Base-by-base conservation (phyloP, 2,113 vertebrate species). In the Eolophus roseicapilla region DNA sequence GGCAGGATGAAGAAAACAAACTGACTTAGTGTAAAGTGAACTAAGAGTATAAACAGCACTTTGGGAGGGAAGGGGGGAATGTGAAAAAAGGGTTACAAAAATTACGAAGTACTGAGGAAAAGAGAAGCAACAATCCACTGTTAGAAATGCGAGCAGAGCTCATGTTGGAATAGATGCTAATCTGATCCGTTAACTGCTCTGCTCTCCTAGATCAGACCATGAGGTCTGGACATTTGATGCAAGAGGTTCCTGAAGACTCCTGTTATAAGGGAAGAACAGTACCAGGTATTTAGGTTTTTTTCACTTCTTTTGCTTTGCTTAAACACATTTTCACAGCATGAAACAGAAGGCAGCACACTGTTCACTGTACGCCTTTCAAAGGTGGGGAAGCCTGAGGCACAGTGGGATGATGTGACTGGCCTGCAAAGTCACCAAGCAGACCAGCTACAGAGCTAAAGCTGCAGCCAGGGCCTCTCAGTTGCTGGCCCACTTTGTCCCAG, bases 211-310 rank as follows among this genome's bases (percentile, higher is more conserved):
- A 52, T 52, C 37, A 73, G 33, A 46, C 11, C 41, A 83, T 14
- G 21, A 75, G 19, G 8, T 46, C 37, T 43, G 16, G 43, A 64
- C n/a, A 55, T 50, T 41, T 17, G 55, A 71, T 63, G 19, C 46
- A 89, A 84, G 59, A 67, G 6, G 6, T 28, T 63, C 31, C 23
- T 2, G 0, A 75, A 59, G 47, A 25, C 15, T 49, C 8, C 37
- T 43, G 5, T 37, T 59, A 28, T 0, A 63, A 3, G 6, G 3
- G 19, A 4, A 59, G 43, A 79, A 44, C 5, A 3, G 41, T 15
- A 69, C 27, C 14, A 39, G 0, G 0, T 41, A 35, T 27, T 27
- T 5, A 47, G 33, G 33, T 5, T 19, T 37, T 82, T 67, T 69
- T 62, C 55, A 50, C 17, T 85, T 37, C 13, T 76, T 71, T 64